Evolutionary conservation across 2,797 vertebrate genomes (phyloP).

Genomic region (Adelosebastes latens): DNA sequence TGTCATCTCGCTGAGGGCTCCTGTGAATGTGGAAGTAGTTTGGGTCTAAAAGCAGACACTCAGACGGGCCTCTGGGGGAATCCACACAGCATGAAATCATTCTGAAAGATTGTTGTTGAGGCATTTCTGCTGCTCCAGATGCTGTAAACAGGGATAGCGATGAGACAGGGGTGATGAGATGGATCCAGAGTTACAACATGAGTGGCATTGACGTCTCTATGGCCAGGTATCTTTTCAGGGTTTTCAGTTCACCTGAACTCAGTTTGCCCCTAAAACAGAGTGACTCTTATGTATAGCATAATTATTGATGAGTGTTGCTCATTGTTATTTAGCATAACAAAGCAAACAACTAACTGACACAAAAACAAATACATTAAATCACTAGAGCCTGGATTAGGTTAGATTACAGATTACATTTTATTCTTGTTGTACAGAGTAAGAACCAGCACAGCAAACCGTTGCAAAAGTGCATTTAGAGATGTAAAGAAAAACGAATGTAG

Average conservation of each 20-base stretch:
- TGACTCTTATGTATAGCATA: not conserved
- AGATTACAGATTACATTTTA: not conserved
- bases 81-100: slow-evolving; percentile 35
- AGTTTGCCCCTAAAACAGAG: not conserved
- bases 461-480: not conserved
- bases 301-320: not conserved
- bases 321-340: not conserved
- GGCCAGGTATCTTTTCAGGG: not conserved
- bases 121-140: slow-evolving; percentile 23
- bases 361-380: not conserved
- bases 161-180: not conserved
- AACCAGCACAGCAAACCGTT: not conserved
- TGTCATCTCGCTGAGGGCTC: slow-evolving; percentile 47
- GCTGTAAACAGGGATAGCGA: not conserved
- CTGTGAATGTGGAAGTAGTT: slow-evolving; percentile 22
- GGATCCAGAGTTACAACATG: not conserved
- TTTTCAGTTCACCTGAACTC: not conserved
- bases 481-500: not conserved
- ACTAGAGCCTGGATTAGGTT: not conserved
- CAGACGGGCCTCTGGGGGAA: slow-evolving; percentile 18
- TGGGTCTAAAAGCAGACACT: slow-evolving; percentile 6
- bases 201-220: not conserved
- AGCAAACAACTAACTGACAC: not conserved
- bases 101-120: slow-evolving; percentile 13
- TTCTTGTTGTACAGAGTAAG: not conserved